Percentiles rank a stretch among this genome's conserved stretches.
Evolutionary conservation across 2,888 invertebrate genomes (phyloP).

Genomic region (Phyllotreta cruciferae): DNA sequence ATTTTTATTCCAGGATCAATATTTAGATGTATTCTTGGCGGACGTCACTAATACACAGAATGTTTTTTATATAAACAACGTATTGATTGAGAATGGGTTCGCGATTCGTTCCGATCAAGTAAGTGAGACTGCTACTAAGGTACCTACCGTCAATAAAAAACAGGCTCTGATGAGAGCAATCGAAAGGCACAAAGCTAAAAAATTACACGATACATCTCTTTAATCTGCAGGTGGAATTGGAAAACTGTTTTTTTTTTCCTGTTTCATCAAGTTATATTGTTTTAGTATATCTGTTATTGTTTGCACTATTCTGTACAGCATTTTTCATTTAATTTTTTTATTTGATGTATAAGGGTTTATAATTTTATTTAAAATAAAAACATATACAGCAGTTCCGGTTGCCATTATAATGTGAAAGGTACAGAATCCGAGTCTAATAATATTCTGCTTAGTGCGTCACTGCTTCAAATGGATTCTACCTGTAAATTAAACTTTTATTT

Average conservation of each 20-base stretch:
- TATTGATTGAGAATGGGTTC: slow-evolving; percentile 62
- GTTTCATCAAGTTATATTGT: not conserved
- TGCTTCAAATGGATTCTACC: not conserved
- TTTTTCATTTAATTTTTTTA: no score
- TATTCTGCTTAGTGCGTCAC: slow-evolving; percentile 1
- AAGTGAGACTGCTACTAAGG: slow-evolving; percentile 38
- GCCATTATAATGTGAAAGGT: slow-evolving; percentile 17
- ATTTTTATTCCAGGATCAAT: slow-evolving; percentile 40
- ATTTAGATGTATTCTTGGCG: slow-evolving; percentile 59
- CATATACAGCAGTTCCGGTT: not conserved
- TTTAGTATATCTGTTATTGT: not conserved
- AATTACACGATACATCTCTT: not conserved
- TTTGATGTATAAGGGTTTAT: not conserved
- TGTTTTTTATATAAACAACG: slow-evolving; percentile 61
- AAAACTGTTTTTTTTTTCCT: not conserved
- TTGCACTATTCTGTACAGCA: no score
- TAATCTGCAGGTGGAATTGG: not conserved
- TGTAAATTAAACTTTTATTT: no score
- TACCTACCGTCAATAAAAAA: slow-evolving; percentile 18
- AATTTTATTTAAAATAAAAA: not conserved
- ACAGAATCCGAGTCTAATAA: slow-evolving; percentile 10
- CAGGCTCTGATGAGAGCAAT: slow-evolving; percentile 24
- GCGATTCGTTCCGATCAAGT: slow-evolving; percentile 56
- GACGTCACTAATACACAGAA: slow-evolving; percentile 62
- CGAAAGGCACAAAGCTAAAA: slow-evolving; percentile 8